Percentiles rank a stretch among this genome's conserved stretches.
Evolutionary conservation across 2,113 vertebrate genomes (phyloP).

Genomic region (Psilopogon haemacephalus): DNA sequence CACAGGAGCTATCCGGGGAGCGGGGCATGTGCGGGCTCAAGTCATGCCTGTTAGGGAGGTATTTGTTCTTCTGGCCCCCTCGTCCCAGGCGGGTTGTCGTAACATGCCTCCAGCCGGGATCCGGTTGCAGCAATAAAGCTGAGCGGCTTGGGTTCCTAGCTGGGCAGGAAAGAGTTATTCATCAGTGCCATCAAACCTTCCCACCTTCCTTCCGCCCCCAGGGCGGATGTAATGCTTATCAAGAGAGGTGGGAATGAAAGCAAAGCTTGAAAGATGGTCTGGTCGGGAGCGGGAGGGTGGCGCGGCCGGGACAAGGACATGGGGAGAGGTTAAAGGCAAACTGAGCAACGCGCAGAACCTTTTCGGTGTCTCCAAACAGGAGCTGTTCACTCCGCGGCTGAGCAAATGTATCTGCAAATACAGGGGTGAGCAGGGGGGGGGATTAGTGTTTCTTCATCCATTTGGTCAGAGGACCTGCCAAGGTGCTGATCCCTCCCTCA

Average conservation of each 20-base stretch:
- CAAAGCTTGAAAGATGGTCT: not conserved
- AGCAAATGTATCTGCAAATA: not conserved
- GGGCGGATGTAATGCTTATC: not conserved
- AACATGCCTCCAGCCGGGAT: conserved; percentile 80
- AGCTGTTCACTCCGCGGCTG: not conserved
- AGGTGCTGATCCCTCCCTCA: not conserved
- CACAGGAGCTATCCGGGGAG: conserved; percentile 66
- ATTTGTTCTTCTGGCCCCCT: conserved; percentile 78
- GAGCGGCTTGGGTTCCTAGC: conserved; percentile 75
- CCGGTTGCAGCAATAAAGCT: conserved; percentile 83
- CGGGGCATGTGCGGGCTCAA: conserved; percentile 69
- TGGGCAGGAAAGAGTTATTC: conserved; percentile 62
- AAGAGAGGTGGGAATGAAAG: conserved; percentile 6
- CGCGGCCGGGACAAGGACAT: not conserved
- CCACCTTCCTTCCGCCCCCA: conserved; percentile 30
- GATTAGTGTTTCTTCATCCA: not conserved
- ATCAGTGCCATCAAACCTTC: conserved; percentile 53
- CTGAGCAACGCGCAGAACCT: not conserved
- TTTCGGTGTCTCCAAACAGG: not conserved
- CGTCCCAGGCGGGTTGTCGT: conserved; percentile 73
- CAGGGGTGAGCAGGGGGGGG: not conserved
- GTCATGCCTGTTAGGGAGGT: conserved; percentile 83
- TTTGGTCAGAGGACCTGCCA: not conserved
- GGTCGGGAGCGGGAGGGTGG: not conserved
- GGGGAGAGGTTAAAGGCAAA: not conserved